Percentiles rank a stretch among this genome's conserved stretches.
phyloP scores from a whole-genome alignment of 2,888 invertebrate genomes.

The Lobophora halterata region DNA sequence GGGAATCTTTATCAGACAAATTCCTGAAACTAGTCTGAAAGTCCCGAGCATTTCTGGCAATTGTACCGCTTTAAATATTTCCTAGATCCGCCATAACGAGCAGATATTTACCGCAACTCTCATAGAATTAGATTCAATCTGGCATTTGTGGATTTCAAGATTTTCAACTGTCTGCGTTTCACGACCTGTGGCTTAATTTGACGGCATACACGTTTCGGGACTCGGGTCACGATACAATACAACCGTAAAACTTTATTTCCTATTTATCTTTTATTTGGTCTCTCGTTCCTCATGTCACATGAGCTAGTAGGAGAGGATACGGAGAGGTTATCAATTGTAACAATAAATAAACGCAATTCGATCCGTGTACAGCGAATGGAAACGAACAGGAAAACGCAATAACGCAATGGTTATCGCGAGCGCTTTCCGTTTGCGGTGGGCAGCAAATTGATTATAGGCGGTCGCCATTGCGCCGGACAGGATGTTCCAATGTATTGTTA shows the following conservation, averaged over 20 bases:
- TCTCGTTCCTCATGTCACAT: no score
- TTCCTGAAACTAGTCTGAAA: slow-evolving; percentile 2
- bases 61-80: slow-evolving; percentile 19
- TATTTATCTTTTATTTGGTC: no score
- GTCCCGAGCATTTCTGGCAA: slow-evolving; percentile 5
- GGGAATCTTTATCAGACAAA: slow-evolving; percentile 1
- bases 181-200: slow-evolving; percentile 5
- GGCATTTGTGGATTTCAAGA: slow-evolving; percentile 10
- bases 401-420: slow-evolving; percentile 40
- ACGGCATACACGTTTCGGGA: background rate
- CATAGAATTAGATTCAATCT: slow-evolving; percentile 20
- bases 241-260: no score
- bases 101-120: slow-evolving; percentile 13
- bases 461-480: slow-evolving; percentile 26
- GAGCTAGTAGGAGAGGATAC: no score
- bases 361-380: slow-evolving; percentile 2
- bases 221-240: no score
- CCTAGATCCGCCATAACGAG: slow-evolving; percentile 11
- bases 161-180: slow-evolving; percentile 20
- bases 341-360: slow-evolving; percentile 9
- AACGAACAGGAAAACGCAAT: slow-evolving; percentile 39
- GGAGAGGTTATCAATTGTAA: no score
- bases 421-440: slow-evolving; percentile 41
- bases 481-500: slow-evolving; percentile 39
- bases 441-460: no score